phyloP scores from a whole-genome alignment of 2,797 vertebrate species.

The Enteromius treurensis region DNA sequence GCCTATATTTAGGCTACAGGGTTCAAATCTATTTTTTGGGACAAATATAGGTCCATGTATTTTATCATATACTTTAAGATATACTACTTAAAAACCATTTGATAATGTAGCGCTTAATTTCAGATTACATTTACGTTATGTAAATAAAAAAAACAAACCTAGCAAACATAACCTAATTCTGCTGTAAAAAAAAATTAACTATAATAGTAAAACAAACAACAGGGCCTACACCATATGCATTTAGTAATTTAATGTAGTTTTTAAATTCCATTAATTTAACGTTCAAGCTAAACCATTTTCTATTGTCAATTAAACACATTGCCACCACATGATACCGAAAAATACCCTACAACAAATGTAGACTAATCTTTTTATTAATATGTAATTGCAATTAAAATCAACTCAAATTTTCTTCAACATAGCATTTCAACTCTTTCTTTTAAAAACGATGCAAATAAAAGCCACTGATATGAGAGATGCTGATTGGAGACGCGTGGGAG shows the following conservation, averaged over 20 bases:
- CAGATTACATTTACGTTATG: background rate
- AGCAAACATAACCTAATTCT: background rate
- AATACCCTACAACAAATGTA: background rate
- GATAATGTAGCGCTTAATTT: background rate
- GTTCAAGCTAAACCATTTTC: background rate
- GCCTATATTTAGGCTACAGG: background rate
- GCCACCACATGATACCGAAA: slow-evolving; percentile 10
- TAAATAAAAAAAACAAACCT: background rate
- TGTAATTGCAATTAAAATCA: background rate
- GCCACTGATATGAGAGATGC: slow-evolving; percentile 22
- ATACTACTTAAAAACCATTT: background rate
- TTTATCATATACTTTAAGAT: background rate
- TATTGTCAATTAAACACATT: slow-evolving; percentile 13
- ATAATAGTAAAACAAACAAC: background rate
- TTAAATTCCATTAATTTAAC: background rate
- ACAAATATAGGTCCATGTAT: background rate
- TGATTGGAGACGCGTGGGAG: slow-evolving; percentile 69
- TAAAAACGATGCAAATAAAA: background rate
- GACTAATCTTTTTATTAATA: background rate
- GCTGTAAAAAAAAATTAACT: background rate
- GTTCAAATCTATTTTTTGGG: background rate
- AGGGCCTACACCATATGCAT: no score
- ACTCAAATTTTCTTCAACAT: background rate
- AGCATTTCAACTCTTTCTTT: background rate
- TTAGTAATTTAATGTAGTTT: background rate